A percentile compares a stretch with the other conserved stretches of the same genome.
Conservation (phyloP, 2,113 vertebrate genomes). For the Climacteris rufus region DNA sequence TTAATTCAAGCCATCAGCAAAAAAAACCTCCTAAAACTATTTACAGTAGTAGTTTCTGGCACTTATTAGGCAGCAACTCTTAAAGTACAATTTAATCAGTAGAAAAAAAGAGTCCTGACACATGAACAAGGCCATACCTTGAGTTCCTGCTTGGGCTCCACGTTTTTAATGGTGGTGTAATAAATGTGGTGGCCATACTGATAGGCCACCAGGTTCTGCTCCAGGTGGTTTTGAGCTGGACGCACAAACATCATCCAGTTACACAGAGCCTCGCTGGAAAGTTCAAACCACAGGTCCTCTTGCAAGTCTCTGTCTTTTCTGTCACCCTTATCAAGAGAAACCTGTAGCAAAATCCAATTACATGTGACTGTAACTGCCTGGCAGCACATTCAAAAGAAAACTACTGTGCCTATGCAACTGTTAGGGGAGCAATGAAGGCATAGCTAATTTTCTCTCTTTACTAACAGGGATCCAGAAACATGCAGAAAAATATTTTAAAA, state of each 20-base stretch:
- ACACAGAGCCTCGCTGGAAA: slow-evolving; percentile 92
- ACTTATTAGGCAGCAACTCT: neutral
- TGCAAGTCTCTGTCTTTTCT: slow-evolving; percentile 80
- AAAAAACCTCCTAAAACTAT: neutral
- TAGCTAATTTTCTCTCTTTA: neutral
- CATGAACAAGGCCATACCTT: slow-evolving; percentile 74
- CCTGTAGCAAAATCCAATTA: slow-evolving; percentile 69
- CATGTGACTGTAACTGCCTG: neutral
- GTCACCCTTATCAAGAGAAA: slow-evolving; percentile 82
- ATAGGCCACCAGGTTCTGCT: slow-evolving; percentile 97
- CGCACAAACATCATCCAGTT: slow-evolving; percentile 99
- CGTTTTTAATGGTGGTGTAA: slow-evolving; percentile 94
- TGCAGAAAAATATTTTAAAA: neutral
- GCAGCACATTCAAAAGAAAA: neutral
- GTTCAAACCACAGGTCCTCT: slow-evolving; percentile 90
- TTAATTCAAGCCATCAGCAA: neutral
- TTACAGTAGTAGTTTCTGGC: neutral
- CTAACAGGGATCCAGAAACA: neutral
- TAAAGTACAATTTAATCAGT: neutral
- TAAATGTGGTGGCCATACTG: slow-evolving; percentile 96
- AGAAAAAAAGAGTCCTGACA: neutral
- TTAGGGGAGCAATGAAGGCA: neutral
- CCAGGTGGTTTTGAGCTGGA: slow-evolving; percentile 93
- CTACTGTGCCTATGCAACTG: neutral
- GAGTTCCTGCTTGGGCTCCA: slow-evolving; percentile 96